Conservation (phyloP, 1,140 invertebrate species). For the Lordiphosa collinella region DNA sequence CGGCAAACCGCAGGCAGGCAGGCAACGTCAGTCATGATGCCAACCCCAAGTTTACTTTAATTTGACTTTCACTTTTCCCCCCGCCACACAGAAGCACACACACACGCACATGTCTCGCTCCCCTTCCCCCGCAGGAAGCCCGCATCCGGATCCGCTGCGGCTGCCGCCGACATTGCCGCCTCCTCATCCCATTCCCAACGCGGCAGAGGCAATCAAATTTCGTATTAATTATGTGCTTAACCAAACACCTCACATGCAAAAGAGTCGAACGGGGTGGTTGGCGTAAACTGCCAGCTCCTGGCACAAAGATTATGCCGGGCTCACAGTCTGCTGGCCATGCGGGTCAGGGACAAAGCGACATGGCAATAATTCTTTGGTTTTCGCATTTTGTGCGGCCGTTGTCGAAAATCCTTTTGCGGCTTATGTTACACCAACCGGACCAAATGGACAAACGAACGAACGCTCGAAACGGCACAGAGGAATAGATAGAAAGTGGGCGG, state of each 20-base stretch:
- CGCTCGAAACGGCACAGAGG: too few relatives aligned
- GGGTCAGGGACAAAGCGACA: constrained; percentile 66
- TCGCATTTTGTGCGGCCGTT: constrained; percentile 53
- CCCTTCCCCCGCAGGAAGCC: not conserved
- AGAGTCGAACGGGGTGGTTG: not conserved
- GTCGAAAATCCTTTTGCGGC: constrained; percentile 75
- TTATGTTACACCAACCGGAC: constrained; percentile 46
- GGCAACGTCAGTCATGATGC: constrained; percentile 23
- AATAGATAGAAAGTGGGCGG: constrained; percentile 17
- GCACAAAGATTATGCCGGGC: constrained; percentile 35
- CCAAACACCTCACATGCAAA: constrained; percentile 51
- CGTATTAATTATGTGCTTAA: constrained; percentile 76
- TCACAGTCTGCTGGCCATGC: constrained; percentile 42
- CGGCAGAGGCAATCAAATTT: constrained; percentile 73
- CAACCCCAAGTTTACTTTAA: constrained; percentile 64
- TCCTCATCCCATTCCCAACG: constrained; percentile 37
- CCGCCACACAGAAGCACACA: constrained; percentile 16
- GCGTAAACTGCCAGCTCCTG: constrained; percentile 61
- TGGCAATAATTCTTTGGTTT: constrained; percentile 73
- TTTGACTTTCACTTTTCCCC: constrained; percentile 56
- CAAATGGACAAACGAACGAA: not conserved
- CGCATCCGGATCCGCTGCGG: not conserved
- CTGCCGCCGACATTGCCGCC: not conserved
- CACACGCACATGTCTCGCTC: not conserved
- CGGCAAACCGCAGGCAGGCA: constrained; percentile 51